Evolutionary conservation across 2,888 invertebrate species (phyloP).

Genomic region (Idaea straminata): DNA sequence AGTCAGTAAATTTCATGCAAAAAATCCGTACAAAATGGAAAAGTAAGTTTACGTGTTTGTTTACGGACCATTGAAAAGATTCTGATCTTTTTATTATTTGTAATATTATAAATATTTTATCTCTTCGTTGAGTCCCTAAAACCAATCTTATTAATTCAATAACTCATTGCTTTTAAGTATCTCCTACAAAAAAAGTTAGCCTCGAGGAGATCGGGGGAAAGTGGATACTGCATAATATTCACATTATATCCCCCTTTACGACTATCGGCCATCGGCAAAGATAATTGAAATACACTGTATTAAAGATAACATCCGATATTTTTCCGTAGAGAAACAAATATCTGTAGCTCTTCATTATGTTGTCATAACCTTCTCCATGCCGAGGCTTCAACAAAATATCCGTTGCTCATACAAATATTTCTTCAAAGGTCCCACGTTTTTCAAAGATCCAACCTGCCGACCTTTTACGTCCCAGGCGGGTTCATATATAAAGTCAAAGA

Average conservation of each 20-base stretch:
- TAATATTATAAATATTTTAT: not conserved
- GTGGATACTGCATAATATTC: constrained; percentile 72
- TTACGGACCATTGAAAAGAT: too few species aligned
- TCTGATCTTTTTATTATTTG: too few species aligned
- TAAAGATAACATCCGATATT: not conserved
- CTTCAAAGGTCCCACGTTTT: too few species aligned
- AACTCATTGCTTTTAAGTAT: constrained; percentile 1
- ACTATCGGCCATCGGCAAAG: constrained; percentile 62
- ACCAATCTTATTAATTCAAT: not conserved
- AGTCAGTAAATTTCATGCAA: not conserved
- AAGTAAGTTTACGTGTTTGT: too few species aligned
- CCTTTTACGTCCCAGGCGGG: too few species aligned
- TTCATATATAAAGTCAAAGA: too few species aligned
- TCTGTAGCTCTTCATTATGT: too few species aligned
- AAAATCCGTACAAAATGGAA: not conserved
- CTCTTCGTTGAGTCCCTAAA: not conserved
- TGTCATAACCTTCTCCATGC: too few species aligned
- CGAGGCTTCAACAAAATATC: too few species aligned
- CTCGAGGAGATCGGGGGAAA: constrained; percentile 39
- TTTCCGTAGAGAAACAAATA: too few species aligned
- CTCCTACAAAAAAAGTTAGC: not conserved
- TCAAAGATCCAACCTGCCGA: too few species aligned
- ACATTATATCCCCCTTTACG: constrained; percentile 64
- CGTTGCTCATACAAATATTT: too few species aligned
- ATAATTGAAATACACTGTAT: not conserved